Conservation (phyloP, 1,140 invertebrate genomes). For the Aphidius ervi region DNA sequence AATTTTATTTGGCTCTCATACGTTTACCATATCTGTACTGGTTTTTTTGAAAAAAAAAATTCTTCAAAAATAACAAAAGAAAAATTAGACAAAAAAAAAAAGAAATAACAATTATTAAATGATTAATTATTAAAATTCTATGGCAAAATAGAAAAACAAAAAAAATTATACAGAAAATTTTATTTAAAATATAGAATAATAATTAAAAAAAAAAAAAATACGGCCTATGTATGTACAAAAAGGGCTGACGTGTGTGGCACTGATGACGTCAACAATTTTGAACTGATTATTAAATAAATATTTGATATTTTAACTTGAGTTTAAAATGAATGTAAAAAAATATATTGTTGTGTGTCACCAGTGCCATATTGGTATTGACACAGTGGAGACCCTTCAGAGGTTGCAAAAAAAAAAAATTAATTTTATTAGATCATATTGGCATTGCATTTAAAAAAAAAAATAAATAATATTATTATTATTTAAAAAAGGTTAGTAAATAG, state of each 20-base stretch:
- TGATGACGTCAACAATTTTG: slow-evolving; percentile 15
- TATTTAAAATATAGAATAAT: slow-evolving; percentile 11
- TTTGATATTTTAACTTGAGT: not conserved
- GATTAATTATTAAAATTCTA: slow-evolving; percentile 11
- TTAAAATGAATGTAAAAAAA: too few relatives aligned
- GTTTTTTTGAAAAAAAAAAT: too few relatives aligned
- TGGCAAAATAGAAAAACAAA: slow-evolving; percentile 17
- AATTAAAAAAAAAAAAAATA: slow-evolving; percentile 20
- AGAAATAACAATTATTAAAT: too few relatives aligned
- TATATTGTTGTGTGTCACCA: slow-evolving; percentile 22
- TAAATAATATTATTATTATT: too few relatives aligned
- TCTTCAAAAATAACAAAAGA: too few relatives aligned
- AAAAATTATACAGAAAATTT: not conserved
- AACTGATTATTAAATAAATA: too few relatives aligned
- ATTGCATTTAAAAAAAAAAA: not conserved
- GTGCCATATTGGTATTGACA: slow-evolving; percentile 29
- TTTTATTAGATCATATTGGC: slow-evolving; percentile 21
- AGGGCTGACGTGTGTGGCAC: slow-evolving; percentile 25
- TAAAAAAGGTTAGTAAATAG: too few relatives aligned
- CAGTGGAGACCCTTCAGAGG: slow-evolving; percentile 49
- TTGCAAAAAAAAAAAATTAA: slow-evolving; percentile 30
- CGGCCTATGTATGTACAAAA: slow-evolving; percentile 27
- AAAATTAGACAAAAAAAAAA: too few relatives aligned
- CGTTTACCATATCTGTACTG: slow-evolving; percentile 1
- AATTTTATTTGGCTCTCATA: slow-evolving; percentile 11